Evolutionary conservation across 1,140 invertebrate species (phyloP).

Genomic region (Glomeris maerens): DNA sequence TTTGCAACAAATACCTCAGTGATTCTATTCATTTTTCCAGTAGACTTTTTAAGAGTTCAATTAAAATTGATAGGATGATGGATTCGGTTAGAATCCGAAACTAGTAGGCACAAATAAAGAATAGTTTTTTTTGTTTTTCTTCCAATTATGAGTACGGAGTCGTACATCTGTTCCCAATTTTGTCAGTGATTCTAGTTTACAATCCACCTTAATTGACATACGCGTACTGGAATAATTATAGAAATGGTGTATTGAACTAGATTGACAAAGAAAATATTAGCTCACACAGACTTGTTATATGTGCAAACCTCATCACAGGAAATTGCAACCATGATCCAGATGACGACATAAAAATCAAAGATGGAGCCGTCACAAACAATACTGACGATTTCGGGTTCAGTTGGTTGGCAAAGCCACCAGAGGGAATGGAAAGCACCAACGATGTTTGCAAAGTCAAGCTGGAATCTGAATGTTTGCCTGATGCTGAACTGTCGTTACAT

Average conservation of each 20-base stretch:
- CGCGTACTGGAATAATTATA: too few species aligned
- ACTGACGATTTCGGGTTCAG: slow-evolving; percentile 41
- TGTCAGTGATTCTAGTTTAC: too few species aligned
- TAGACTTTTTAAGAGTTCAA: too few species aligned
- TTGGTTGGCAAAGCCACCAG: slow-evolving; percentile 41
- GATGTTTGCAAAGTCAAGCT: slow-evolving; percentile 17
- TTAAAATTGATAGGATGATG: too few species aligned
- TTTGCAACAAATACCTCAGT: too few species aligned
- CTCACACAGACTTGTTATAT: too few species aligned
- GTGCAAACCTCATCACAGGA: slow-evolving; percentile 24
- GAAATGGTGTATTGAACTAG: too few species aligned
- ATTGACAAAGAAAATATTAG: too few species aligned
- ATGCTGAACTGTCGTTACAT: background rate
- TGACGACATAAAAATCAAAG: slow-evolving; percentile 44
- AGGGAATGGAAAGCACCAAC: slow-evolving; percentile 14
- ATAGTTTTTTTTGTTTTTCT: background rate
- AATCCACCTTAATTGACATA: too few species aligned
- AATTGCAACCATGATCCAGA: slow-evolving; percentile 49
- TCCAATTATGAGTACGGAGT: background rate
- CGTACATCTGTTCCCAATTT: too few species aligned
- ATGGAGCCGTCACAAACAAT: slow-evolving; percentile 33
- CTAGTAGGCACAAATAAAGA: background rate
- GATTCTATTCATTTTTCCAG: too few species aligned
- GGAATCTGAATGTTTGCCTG: slow-evolving; percentile 27
- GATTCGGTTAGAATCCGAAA: too few species aligned